Conservation (phyloP, 2,797 vertebrate genomes). For the Crax fasciolata region DNA sequence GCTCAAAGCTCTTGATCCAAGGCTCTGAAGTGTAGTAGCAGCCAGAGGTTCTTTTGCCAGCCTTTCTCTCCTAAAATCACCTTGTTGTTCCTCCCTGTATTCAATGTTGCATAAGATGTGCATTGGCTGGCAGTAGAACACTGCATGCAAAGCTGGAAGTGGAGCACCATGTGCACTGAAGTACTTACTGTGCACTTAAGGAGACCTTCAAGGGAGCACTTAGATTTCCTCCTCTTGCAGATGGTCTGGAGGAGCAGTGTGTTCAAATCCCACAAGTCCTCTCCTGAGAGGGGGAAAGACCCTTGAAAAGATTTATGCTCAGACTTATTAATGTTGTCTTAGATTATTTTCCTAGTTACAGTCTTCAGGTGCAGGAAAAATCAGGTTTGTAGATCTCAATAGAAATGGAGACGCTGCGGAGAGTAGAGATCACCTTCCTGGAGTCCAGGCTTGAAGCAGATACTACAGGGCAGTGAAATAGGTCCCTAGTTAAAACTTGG, state of each 20-base stretch:
- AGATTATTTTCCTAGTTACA: neutral
- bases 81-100: neutral
- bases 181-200: neutral
- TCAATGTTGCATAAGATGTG: neutral
- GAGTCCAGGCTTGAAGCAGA: neutral
- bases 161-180: neutral
- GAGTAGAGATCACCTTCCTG: neutral
- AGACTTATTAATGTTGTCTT: neutral
- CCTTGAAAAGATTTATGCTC: neutral
- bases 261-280: neutral
- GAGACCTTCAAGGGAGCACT: neutral
- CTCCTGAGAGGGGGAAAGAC: neutral
- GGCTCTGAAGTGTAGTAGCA: neutral
- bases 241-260: neutral
- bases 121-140: neutral
- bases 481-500: neutral
- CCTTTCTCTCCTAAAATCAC: neutral
- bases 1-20: neutral
- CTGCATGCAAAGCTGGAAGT: neutral
- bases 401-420: neutral
- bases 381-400: neutral
- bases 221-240: neutral
- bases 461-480: neutral
- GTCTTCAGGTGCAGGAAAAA: neutral
- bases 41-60: neutral